Conservation (phyloP, 1,140 invertebrate genomes). For the Ylistrum balloti region DNA sequence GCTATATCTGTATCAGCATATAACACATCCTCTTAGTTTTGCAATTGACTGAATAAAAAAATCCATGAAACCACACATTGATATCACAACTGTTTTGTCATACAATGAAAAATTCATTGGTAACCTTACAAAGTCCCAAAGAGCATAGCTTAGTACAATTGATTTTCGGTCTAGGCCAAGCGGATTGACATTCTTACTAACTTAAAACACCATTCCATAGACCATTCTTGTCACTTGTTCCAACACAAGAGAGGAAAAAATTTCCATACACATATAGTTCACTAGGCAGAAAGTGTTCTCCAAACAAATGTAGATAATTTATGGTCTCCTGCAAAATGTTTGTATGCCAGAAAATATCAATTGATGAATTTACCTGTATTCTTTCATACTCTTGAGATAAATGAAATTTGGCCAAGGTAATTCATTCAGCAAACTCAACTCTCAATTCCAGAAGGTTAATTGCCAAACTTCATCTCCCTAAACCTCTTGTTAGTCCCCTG, state of each 20-base stretch:
- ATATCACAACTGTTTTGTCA: not conserved
- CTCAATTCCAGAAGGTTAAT: no score
- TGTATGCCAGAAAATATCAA: no score
- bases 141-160: not conserved
- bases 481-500: no score
- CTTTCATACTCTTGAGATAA: no score
- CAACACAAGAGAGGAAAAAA: not conserved
- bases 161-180: not conserved
- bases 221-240: not conserved
- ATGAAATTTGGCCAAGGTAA: no score
- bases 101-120: constrained; percentile 40
- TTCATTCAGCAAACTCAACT: no score
- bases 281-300: no score
- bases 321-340: not conserved
- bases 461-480: no score
- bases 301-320: not conserved
- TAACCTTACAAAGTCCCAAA: not conserved
- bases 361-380: no score
- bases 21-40: no score
- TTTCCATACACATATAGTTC: no score
- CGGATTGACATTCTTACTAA: not conserved
- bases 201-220: not conserved
- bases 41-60: not conserved
- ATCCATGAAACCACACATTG: constrained; percentile 19
- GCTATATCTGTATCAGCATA: no score